phyloP scores from a whole-genome alignment of 2,113 vertebrate species.

The Carlito syrichta region DNA sequence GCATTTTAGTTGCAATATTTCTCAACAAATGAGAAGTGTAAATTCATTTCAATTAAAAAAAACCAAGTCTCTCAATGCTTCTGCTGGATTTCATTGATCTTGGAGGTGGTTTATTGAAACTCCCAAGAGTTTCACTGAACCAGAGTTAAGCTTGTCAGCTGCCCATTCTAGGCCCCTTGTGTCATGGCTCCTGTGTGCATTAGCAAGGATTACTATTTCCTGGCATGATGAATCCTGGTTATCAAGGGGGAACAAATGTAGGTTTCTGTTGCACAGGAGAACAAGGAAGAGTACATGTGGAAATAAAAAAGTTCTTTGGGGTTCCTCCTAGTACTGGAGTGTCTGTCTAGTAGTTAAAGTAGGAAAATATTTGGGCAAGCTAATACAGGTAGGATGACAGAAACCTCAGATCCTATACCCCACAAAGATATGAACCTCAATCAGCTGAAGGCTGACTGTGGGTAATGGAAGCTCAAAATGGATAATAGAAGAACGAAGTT shows the following conservation, averaged over 20 bases:
- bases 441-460: not conserved
- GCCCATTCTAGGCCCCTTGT: not conserved
- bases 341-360: not conserved
- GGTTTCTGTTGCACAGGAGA: not conserved
- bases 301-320: not conserved
- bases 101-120: no score
- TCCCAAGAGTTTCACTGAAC: not conserved
- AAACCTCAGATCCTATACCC: not conserved
- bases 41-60: not conserved
- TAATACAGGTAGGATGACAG: not conserved
- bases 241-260: not conserved
- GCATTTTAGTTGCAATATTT: not conserved
- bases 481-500: not conserved
- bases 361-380: not conserved
- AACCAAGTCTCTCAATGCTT: not conserved
- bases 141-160: not conserved
- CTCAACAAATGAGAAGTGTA: not conserved
- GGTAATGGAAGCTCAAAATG: not conserved
- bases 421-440: not conserved
- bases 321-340: not conserved
- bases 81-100: no score
- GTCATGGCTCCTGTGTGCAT: not conserved
- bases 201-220: not conserved
- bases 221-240: not conserved
- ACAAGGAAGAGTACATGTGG: not conserved